Base-by-base conservation (phyloP, 2,113 vertebrate genomes). In the Mesitornis unicolor region DNA sequence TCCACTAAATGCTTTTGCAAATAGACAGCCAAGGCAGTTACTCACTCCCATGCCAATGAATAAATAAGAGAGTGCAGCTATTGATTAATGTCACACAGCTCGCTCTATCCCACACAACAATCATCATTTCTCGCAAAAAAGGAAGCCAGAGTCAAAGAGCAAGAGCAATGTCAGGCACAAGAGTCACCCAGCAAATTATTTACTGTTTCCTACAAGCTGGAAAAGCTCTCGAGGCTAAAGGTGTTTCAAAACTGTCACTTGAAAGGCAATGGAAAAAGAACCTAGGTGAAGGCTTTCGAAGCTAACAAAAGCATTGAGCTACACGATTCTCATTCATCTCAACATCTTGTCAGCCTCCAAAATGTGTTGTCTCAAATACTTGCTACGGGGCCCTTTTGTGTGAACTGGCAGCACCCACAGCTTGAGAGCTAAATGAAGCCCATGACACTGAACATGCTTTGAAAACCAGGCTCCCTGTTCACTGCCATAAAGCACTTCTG, bases 151-250 rank as follows among this genome's bases (percentile, higher is more conserved):
- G 95, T 93, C 95, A 97, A 95, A 92, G 88, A 85, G 87, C 80
- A 91, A 91, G 86, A 94, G 93, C 93, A 87, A 70, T 86, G 88
- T 95, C 97, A 96, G 86, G 87, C 73, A 61, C 70, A 65, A 3
- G 68, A 95, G 64, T 92, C 90, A 96, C 94, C 71, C 94, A 86
- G 94, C 42, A 95, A 86, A 95, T 97, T 94, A 97, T 97, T 97
- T 95, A 96, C 97, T 93, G 64, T 92, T 96, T 92, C 84, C 92
- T 78, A 75, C 83, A 47, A 3, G 76, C 61, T 78, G 53, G 83
- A 87, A 96, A 94, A 96, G 69, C 76, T 94, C 90, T 94, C 1
- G 3, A 95, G 93, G 95, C 80, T 85, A 96, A 94, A 92, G 80
- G 93, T 94, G 88, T 92, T 91, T 90, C 81, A 84, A 65, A 89